Percentiles rank a stretch among this genome's conserved stretches.
These are phyloP conservation scores for Ranitomeya variabilis DNA, from an alignment of 2,113 vertebrate genomes.

Conservation along the genomic window DNA sequence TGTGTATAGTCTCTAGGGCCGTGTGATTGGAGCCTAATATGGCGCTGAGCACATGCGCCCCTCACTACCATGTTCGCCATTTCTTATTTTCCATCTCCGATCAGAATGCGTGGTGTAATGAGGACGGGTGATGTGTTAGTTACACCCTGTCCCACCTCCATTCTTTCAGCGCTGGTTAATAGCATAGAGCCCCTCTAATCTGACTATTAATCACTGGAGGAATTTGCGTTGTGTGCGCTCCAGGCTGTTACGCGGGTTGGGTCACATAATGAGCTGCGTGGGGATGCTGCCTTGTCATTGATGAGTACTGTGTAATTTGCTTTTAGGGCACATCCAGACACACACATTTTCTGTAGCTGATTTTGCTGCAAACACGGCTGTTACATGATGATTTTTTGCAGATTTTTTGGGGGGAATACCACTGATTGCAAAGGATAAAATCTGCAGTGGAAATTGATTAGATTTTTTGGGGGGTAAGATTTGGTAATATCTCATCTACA, in stretches of 20 bases:
- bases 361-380: too few relatives aligned
- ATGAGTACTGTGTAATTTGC: background rate
- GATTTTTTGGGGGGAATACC: too few relatives aligned
- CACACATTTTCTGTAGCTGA: too few relatives aligned
- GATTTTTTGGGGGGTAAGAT: too few relatives aligned
- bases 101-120: background rate
- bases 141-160: background rate
- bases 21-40: too few relatives aligned
- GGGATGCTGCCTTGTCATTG: constrained; percentile 1
- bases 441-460: too few relatives aligned
- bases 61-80: too few relatives aligned
- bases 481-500: too few relatives aligned
- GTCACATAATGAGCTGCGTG: background rate
- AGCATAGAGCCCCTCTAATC: background rate
- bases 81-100: background rate
- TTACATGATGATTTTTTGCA: too few relatives aligned
- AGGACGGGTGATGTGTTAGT: background rate
- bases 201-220: background rate
- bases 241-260: background rate
- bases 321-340: background rate
- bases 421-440: too few relatives aligned
- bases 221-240: background rate
- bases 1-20: too few relatives aligned
- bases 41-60: too few relatives aligned
- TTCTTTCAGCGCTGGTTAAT: background rate